Evolutionary conservation across 2,888 invertebrate species (phyloP), one percentile per base, ranked within the genome.

Genomic region (Trissoscelio sp.): DNA sequence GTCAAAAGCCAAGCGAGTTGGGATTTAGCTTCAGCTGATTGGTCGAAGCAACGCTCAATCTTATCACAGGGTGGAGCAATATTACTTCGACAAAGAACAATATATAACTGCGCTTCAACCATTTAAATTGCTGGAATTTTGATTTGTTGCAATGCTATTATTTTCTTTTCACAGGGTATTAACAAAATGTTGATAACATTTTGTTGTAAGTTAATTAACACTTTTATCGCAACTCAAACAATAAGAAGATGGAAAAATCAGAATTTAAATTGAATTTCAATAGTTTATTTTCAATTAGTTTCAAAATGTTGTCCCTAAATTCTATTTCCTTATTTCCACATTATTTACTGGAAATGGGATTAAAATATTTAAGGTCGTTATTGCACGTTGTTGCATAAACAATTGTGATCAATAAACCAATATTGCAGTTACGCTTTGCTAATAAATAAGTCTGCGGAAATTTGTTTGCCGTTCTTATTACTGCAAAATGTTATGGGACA

Each of bases 371-470:
- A 7, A 18, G 18, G 18, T 9, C 11, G 12, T 18, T 18, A 2
- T 18, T 18, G 44, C 1, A 20, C 34, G 18, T 57, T 62, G 7
- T 42, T 39, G 12, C 14, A 22, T 51, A 48, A 48, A 62, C 16
- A 51, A 64, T 66, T 16, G 37, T 7, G 24, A 55, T 66, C 53
- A 31, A 67, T 67, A 53, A 67, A 42, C 18, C 67, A 11, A 28
- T 62, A 62, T 1, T 28, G 51, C 18, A 44, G 9, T 18, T 18
- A 18, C 44, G 1, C 9, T 44, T 20, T 44, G 9, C 4, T 20
- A 44, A 44, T 44, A 14, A 42, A 37, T 37, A 14, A 42, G 12
- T 22, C 11, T 16, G 28, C 0, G 18, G 22, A 39, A 37, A 14
- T 22, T 20, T 48, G 34, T 70, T 72, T 60, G 24, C 24, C 2